Conservation (phyloP, 2,113 vertebrate genomes). For the Girardinichthys multiradiatus region DNA sequence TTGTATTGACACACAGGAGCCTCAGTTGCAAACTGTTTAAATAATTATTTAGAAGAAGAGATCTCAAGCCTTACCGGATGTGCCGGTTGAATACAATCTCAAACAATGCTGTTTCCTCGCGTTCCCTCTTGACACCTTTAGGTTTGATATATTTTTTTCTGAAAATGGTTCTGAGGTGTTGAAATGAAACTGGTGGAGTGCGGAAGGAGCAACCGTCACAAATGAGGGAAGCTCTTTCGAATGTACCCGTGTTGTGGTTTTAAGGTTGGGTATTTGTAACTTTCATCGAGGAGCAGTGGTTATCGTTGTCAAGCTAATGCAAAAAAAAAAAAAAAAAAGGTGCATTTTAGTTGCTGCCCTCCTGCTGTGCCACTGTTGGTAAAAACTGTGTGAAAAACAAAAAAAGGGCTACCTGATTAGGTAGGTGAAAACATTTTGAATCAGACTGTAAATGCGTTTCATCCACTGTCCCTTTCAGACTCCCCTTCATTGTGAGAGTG, state of each 20-base stretch:
- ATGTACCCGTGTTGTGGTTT: slow-evolving; percentile 50
- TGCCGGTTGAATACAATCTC: slow-evolving; percentile 39
- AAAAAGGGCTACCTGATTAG: slow-evolving; percentile 59
- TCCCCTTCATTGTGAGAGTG: slow-evolving; percentile 56
- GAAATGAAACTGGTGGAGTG: slow-evolving; percentile 26
- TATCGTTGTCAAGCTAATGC: slow-evolving; percentile 32
- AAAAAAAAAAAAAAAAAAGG: slow-evolving; percentile 7
- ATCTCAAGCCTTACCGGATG: slow-evolving; percentile 47
- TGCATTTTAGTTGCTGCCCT: slow-evolving; percentile 46
- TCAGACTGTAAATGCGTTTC: slow-evolving; percentile 50
- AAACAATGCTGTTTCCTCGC: slow-evolving; percentile 33
- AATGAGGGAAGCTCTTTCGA: slow-evolving; percentile 42
- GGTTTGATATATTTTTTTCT: background rate
- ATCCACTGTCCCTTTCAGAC: slow-evolving; percentile 51
- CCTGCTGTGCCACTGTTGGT: slow-evolving; percentile 42
- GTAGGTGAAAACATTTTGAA: slow-evolving; percentile 50
- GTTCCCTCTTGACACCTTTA: slow-evolving; percentile 17
- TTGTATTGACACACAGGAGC: slow-evolving; percentile 17
- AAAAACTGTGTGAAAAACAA: slow-evolving; percentile 54
- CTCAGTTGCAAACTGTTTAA: slow-evolving; percentile 37
- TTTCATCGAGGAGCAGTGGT: slow-evolving; percentile 35
- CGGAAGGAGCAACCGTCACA: slow-evolving; percentile 27
- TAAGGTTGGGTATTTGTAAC: slow-evolving; percentile 37
- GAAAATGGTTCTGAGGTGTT: background rate
- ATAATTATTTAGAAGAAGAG: slow-evolving; percentile 29